Base-by-base conservation (phyloP, 2,888 invertebrate genomes). In the Leptinotarsa peninsularis region DNA sequence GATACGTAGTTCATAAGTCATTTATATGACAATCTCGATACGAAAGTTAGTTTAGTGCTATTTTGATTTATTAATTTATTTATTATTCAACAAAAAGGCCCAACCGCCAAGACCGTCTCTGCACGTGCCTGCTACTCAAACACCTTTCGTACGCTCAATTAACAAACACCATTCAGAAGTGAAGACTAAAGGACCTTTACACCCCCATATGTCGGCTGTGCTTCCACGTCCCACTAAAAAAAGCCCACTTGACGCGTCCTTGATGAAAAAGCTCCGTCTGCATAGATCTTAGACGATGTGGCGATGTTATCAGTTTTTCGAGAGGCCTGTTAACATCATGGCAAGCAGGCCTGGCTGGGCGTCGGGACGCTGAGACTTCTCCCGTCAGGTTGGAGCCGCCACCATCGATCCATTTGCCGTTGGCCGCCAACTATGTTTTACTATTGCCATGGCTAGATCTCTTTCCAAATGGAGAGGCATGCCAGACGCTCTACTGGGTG, bases 321-420 rank as follows among this genome's bases (percentile, higher is more conserved):
- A 78, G 78, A 76, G 78, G 78, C 76, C 76, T 78, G 76, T 76
- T 78, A 79, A 76, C 76, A 75, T 72, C 76, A 75, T 72, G 73
- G 74, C 76, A 75, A 66, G 75, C 76, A 75, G 67, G 75, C 76
- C 71, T 68, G 77, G 76, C 77, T 75, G 76, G 78, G 78, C 81
- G 81, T 76, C 81, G 82, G 81, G 84, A 83, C 84, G 83, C 81
- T 83, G 84, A 83, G 84, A 76, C 73, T 75, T 63, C 63, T 63
- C 63, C 86, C 88, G 88, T 86, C 88, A 85, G 84, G 86, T 85
- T 86, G 88, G 88, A 87, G 87, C 88, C 88, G 83, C 74, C 81
- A 83, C 80, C 87, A 87, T 87, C 88, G 88, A 88, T 88, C 85
- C 85, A 82, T 74, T 80, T 76, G 73, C 76, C 82, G 80, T 81